These are phyloP conservation scores for Cyprinodon brontotheroides DNA, from an alignment of 2,113 vertebrate genomes.

Conservation along the genomic window DNA sequence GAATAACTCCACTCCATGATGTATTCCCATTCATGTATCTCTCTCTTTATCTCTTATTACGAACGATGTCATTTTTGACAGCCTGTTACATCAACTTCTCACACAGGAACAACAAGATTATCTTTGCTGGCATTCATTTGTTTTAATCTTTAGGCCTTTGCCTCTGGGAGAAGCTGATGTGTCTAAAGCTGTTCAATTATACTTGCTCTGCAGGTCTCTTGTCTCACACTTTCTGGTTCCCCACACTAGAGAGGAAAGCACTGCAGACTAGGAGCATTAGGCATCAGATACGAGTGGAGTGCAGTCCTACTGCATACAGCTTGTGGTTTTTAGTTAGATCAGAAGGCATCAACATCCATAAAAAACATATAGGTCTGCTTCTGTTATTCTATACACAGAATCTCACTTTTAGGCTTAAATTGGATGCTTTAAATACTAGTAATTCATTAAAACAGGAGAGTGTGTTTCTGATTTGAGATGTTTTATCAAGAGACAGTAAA, in stretches of 20 bases:
- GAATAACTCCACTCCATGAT: constrained; percentile 2
- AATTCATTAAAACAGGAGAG: background rate
- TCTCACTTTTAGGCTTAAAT: no score
- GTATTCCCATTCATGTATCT: constrained; percentile 1
- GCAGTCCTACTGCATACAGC: background rate
- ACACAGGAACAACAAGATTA: constrained; percentile 52
- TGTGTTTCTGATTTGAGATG: background rate
- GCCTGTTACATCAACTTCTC: constrained; percentile 63
- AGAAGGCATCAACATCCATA: no score
- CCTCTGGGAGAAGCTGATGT: constrained; percentile 51
- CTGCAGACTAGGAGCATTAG: background rate
- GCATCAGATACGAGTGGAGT: constrained; percentile 19
- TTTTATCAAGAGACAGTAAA: no score
- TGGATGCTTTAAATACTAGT: no score
- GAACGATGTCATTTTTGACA: constrained; percentile 47
- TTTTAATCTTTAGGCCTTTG: constrained; percentile 55
- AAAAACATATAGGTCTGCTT: background rate
- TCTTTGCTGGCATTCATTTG: constrained; percentile 54
- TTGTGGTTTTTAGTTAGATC: no score
- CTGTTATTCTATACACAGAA: background rate
- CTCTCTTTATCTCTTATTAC: constrained; percentile 15
- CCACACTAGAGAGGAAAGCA: constrained; percentile 3
- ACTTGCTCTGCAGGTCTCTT: constrained; percentile 47
- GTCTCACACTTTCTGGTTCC: constrained; percentile 35
- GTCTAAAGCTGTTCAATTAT: constrained; percentile 60